Base-by-base conservation (phyloP, 2,113 vertebrate genomes). In the Corythaixoides concolor region DNA sequence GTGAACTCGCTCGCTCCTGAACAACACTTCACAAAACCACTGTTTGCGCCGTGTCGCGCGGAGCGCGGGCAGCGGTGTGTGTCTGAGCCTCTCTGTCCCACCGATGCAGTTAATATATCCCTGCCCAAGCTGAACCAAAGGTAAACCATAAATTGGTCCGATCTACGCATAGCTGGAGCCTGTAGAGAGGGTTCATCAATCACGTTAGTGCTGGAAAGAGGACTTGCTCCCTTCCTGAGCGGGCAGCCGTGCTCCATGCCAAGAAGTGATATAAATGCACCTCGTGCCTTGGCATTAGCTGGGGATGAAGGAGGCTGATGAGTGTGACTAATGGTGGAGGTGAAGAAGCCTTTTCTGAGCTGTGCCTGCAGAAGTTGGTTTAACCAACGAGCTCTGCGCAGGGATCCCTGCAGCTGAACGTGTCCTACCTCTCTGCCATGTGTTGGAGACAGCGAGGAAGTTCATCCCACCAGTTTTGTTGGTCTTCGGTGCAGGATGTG, bases 11-110 rank as follows among this genome's bases (percentile, higher is more conserved):
- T 59, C 9, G 1, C 37, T 49, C 32, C 62, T 41, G 55, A 73
- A 11, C 15, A 63, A n/a, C 30, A 4, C 43, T 64, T 84, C 50
- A 22, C 45, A 15, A 56, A 67, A 67, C 5, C 56, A 8, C 28
- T 7, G 17, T 11, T 58, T 41, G 49, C 7, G 5, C 32, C 5
- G 0, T 2, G 15, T 45, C 0, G 0, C 0, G 3, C 27, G 7
- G 30, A 53, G 53, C 56, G 22, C 0, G 5, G 69, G 9, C 49
- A 37, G 30, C 0, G 49, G 24, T 20, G 21, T 27, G 50, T 20
- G n/a, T 10, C 79, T 30, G 39, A 64, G 66, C 60, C 45, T 22
- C 68, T 59, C 26, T 12, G 17, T 35, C 55, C 85, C 15, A 8
- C 27, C 2, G 1, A 35, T 9, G 21, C 9, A 21, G 74, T 47